Conservation (phyloP, 2,113 vertebrate species). For the Montifringilla adamsi region DNA sequence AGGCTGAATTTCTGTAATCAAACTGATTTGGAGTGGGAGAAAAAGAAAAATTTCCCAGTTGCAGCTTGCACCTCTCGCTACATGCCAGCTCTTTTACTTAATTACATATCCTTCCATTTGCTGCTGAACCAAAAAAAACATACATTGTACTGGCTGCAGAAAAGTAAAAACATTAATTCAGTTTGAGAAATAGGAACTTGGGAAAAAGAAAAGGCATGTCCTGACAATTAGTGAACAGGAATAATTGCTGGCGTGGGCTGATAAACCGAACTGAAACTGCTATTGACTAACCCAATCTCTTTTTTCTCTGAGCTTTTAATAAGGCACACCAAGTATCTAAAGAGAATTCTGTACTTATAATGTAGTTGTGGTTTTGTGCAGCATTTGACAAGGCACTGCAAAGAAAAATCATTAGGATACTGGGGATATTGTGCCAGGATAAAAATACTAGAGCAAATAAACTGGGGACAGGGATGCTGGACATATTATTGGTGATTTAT, state of each 20-base stretch:
- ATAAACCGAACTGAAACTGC: background rate
- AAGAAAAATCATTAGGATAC: background rate
- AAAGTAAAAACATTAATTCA: background rate
- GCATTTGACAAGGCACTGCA: background rate
- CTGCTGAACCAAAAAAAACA: background rate
- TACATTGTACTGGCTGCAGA: background rate
- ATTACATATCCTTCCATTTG: background rate
- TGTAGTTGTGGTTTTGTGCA: background rate
- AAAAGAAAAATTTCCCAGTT: background rate
- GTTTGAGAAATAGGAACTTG: background rate
- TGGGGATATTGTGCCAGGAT: background rate
- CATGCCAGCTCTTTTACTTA: background rate
- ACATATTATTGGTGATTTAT: background rate
- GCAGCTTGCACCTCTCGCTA: background rate
- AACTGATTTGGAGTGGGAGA: background rate
- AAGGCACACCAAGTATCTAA: background rate
- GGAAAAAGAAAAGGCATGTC: conserved; percentile 10
- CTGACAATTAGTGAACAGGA: conserved; percentile 6
- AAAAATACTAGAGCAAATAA: background rate
- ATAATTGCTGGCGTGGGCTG: conserved; percentile 31
- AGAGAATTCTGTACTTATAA: background rate
- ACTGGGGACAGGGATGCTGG: background rate
- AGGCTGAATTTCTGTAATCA: background rate
- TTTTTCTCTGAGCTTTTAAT: conserved; percentile 6
- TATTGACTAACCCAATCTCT: conserved; percentile 3